A percentile compares a stretch with the other conserved stretches of the same genome.
Evolutionary conservation across 1,140 invertebrate species (phyloP).

Genomic region (Elymnias hypermnestra): DNA sequence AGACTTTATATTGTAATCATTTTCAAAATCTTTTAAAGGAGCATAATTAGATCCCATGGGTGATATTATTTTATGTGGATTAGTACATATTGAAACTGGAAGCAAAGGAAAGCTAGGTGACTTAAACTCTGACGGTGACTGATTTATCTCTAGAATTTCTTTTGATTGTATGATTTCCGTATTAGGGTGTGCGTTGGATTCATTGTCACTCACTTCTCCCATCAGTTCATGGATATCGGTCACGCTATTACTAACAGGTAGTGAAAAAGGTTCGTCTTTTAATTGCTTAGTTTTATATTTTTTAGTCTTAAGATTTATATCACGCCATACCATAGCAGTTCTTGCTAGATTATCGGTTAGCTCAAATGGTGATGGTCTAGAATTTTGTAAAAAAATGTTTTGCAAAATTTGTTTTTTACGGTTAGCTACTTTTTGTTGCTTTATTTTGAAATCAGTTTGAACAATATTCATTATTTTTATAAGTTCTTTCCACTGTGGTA

Average conservation of each 20-base stretch:
- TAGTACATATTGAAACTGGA: constrained; percentile 33
- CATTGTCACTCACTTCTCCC: constrained; percentile 21
- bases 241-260: background rate
- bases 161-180: constrained; percentile 33
- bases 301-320: constrained; percentile 21
- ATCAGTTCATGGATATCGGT: constrained; percentile 9
- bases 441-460: constrained; percentile 33
- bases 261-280: constrained; percentile 11
- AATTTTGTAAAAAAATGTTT: constrained; percentile 42
- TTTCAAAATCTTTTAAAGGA: constrained; percentile 19
- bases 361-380: constrained; percentile 46
- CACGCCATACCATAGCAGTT: constrained; percentile 38
- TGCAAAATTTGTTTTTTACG: constrained; percentile 43
- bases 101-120: constrained; percentile 20
- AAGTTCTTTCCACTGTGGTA: constrained; percentile 45
- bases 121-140: constrained; percentile 20
- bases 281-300: constrained; percentile 11
- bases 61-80: constrained; percentile 43
- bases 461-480: constrained; percentile 32
- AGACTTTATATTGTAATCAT: background rate
- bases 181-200: constrained; percentile 40
- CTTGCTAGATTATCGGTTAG: constrained; percentile 41
- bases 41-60: constrained; percentile 24
- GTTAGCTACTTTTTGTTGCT: constrained; percentile 30
- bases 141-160: constrained; percentile 6